These are phyloP conservation scores for Platysteira castanea DNA, from an alignment of 2,113 vertebrate genomes.

Conservation along the genomic window DNA sequence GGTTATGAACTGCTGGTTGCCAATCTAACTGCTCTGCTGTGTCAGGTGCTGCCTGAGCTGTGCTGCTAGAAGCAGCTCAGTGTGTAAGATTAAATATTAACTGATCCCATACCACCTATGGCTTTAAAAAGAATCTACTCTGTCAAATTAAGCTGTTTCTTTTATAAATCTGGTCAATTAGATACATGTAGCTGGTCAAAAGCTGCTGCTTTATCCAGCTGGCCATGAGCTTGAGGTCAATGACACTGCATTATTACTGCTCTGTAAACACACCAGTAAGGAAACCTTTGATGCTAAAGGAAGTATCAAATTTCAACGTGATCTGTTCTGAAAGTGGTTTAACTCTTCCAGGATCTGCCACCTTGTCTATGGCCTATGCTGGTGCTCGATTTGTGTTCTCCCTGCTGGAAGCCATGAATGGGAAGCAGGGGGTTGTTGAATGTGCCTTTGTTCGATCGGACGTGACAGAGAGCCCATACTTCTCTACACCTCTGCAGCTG, in stretches of 20 bases:
- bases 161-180: background rate
- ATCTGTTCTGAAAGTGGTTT: background rate
- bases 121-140: background rate
- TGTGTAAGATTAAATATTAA: background rate
- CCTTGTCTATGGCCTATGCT: conserved; percentile 95
- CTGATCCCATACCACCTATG: background rate
- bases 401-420: conserved; percentile 91
- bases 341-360: conserved; percentile 85
- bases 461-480: conserved; percentile 91
- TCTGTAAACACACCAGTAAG: background rate
- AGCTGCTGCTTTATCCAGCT: background rate
- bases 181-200: background rate
- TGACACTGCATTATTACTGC: background rate
- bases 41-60: background rate
- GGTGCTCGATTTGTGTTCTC: conserved; percentile 96
- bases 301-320: accelerated
- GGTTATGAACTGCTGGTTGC: background rate
- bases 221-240: background rate
- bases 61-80: background rate
- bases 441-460: conserved; percentile 89
- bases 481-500: conserved; percentile 92
- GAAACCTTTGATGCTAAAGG: background rate
- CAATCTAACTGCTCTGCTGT: background rate
- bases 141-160: background rate
- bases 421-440: conserved; percentile 93